Percentiles rank a stretch among this genome's conserved stretches.
Evolutionary conservation across 2,113 vertebrate genomes (phyloP).

Genomic region (Aptenodytes forsteri): DNA sequence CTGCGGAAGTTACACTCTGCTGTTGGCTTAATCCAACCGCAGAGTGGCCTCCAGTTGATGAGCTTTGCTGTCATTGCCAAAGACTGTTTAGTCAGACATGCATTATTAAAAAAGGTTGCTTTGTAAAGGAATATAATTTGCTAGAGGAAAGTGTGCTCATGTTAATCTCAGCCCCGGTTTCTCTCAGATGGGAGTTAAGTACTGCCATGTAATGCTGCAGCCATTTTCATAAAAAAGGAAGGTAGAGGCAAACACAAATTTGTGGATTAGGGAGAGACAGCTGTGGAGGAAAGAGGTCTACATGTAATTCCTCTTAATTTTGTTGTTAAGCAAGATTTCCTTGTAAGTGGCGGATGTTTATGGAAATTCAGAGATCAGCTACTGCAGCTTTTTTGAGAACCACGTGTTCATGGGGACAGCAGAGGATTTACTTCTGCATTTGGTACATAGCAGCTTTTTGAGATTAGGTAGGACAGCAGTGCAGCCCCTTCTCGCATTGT

Average conservation of each 20-base stretch:
- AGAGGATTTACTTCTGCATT: neutral
- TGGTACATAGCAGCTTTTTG: neutral
- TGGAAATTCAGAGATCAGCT: slow-evolving; percentile 17
- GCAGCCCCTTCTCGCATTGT: neutral
- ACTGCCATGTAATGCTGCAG: neutral
- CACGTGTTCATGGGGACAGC: neutral
- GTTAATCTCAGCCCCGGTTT: neutral
- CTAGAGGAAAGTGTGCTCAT: neutral
- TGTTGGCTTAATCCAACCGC: slow-evolving; percentile 4
- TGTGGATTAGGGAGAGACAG: neutral
- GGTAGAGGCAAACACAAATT: neutral
- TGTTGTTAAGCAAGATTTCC: slow-evolving; percentile 21
- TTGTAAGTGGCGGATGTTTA: neutral
- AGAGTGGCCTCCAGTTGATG: slow-evolving; percentile 32
- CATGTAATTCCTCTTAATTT: slow-evolving; percentile 19
- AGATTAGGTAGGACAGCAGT: neutral
- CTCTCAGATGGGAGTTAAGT: neutral
- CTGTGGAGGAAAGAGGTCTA: neutral
- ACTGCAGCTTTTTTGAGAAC: neutral
- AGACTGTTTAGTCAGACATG: slow-evolving; percentile 29
- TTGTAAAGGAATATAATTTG: slow-evolving; percentile 15
- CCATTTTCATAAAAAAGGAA: neutral
- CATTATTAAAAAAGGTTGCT: neutral
- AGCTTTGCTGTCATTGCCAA: slow-evolving; percentile 27
- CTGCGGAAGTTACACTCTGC: slow-evolving; percentile 35